phyloP scores from a whole-genome alignment of 1,140 invertebrate genomes.

The Idris sp. region DNA sequence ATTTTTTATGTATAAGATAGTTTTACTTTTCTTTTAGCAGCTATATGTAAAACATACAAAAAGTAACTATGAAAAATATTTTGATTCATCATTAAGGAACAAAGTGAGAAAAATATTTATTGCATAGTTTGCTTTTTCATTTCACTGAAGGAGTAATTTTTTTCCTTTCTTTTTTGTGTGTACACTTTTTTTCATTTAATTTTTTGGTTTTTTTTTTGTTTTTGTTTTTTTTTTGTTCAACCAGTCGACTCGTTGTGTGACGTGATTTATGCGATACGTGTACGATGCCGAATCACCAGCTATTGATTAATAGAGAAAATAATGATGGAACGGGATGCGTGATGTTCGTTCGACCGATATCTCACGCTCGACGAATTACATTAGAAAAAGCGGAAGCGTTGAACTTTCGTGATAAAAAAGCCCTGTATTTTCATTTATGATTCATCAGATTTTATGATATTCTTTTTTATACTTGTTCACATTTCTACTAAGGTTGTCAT shows the following conservation, averaged over 20 bases:
- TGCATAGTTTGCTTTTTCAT: slow-evolving; percentile 21
- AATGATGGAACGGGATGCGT: slow-evolving; percentile 61
- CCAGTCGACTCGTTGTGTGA: slow-evolving; percentile 56
- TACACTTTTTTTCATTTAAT: slow-evolving; percentile 30
- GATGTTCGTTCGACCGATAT: slow-evolving; percentile 62
- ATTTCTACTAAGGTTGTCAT: no score
- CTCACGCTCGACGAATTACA: slow-evolving; percentile 63
- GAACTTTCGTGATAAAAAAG: slow-evolving; percentile 58
- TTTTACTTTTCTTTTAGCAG: no score
- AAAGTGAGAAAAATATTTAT: slow-evolving; percentile 32
- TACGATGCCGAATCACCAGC: slow-evolving; percentile 57
- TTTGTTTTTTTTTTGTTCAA: slow-evolving; percentile 37
- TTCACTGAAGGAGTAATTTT: slow-evolving; percentile 38
- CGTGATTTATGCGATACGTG: slow-evolving; percentile 63
- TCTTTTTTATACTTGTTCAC: slow-evolving; percentile 12
- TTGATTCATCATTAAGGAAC: slow-evolving; percentile 15
- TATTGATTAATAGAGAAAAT: slow-evolving; percentile 64
- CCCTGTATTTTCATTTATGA: slow-evolving; percentile 54
- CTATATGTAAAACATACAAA: no score
- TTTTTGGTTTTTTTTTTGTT: slow-evolving; percentile 40
- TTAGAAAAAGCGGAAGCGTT: slow-evolving; percentile 60
- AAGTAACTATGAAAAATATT: no score
- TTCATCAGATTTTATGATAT: slow-evolving; percentile 33
- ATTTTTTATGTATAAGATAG: no score
- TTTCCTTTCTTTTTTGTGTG: slow-evolving; percentile 9